phyloP scores from a whole-genome alignment of 2,888 invertebrate genomes.

The Heliconius cydno region DNA sequence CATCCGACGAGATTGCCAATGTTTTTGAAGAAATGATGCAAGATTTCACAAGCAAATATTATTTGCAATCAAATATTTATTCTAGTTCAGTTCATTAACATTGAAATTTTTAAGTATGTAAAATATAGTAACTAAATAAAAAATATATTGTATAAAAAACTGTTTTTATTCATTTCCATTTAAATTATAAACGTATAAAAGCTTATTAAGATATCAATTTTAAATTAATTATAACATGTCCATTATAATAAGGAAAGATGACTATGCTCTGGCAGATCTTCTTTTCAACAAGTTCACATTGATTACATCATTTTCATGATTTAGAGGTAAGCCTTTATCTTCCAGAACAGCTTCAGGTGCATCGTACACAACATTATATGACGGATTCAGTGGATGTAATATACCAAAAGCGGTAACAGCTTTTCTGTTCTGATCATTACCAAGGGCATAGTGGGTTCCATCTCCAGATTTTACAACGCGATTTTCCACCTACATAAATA shows the following conservation, averaged over 20 bases:
- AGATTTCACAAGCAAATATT: slow-evolving; percentile 9
- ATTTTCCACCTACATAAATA: slow-evolving; percentile 72
- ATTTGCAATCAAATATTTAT: background rate
- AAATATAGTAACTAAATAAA: background rate
- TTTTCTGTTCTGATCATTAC: slow-evolving; percentile 64
- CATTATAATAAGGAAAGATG: background rate
- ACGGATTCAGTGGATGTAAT: slow-evolving; percentile 73
- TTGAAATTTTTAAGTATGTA: background rate
- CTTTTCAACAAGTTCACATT: slow-evolving; percentile 47
- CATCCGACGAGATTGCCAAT: slow-evolving; percentile 80
- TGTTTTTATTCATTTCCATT: background rate
- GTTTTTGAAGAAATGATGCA: slow-evolving; percentile 47
- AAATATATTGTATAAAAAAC: background rate
- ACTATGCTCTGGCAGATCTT: slow-evolving; percentile 36
- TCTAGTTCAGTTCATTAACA: background rate
- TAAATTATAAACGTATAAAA: background rate
- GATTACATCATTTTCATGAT: slow-evolving; percentile 66
- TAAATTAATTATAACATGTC: background rate
- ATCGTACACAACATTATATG: slow-evolving; percentile 62
- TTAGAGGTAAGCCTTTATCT: slow-evolving; percentile 67
- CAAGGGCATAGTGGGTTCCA: slow-evolving; percentile 83
- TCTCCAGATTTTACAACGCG: slow-evolving; percentile 86
- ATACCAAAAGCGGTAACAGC: slow-evolving; percentile 65
- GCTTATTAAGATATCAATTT: background rate
- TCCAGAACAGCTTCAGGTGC: slow-evolving; percentile 61